Percentiles rank a stretch among this genome's conserved stretches.
Conservation (phyloP, 2,888 invertebrate genomes). For the Amblyjoppa fuscipennis region DNA sequence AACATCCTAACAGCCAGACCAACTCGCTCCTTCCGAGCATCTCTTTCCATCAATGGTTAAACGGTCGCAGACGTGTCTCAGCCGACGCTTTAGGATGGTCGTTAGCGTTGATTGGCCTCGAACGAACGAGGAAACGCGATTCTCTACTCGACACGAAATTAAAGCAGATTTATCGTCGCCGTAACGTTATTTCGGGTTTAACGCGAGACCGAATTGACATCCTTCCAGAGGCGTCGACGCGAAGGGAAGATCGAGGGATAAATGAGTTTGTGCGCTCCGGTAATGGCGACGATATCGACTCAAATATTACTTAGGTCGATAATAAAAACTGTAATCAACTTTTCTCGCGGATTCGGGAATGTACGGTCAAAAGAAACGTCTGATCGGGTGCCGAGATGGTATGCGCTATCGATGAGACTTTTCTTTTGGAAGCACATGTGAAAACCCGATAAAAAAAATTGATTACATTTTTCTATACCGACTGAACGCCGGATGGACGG, state of each 20-base stretch:
- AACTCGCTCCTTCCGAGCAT: background rate
- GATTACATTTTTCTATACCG: no score
- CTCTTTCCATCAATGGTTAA: slow-evolving; percentile 72
- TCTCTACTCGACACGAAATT: slow-evolving; percentile 73
- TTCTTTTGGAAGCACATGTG: no score
- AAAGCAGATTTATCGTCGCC: slow-evolving; percentile 78
- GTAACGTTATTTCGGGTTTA: slow-evolving; percentile 78
- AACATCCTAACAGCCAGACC: slow-evolving; percentile 21
- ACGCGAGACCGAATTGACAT: slow-evolving; percentile 76
- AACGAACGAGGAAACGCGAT: slow-evolving; percentile 39
- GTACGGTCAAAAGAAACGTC: no score
- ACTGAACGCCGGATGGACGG: no score
- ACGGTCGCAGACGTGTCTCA: slow-evolving; percentile 76
- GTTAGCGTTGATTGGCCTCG: slow-evolving; percentile 77
- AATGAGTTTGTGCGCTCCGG: slow-evolving; percentile 29
- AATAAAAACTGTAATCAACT: no score
- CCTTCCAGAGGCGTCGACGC: slow-evolving; percentile 43
- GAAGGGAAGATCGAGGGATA: slow-evolving; percentile 22
- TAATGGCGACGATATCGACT: slow-evolving; percentile 24
- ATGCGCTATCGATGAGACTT: no score
- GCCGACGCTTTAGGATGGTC: slow-evolving; percentile 76
- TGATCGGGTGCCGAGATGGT: no score
- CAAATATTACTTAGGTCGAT: background rate
- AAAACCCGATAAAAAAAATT: no score
- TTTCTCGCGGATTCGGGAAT: no score